These are phyloP conservation scores for Aleadryas rufinucha DNA, from an alignment of 2,113 vertebrate species.

Conservation along the genomic window DNA sequence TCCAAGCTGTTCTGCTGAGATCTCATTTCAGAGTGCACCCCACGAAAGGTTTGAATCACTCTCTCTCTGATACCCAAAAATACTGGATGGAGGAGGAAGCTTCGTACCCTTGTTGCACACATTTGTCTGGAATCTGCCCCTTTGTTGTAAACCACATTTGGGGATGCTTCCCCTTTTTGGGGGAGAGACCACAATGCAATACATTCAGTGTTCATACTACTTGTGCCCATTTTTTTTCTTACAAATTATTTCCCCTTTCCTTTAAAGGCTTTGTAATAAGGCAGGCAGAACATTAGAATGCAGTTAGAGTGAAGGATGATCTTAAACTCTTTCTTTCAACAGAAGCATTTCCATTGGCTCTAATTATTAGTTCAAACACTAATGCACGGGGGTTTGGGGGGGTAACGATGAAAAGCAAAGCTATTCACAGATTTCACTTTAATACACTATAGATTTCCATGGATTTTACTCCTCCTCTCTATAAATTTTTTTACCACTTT, in stretches of 20 bases:
- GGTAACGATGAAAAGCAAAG: slow-evolving; percentile 32
- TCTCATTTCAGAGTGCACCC: neutral
- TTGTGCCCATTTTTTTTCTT: neutral
- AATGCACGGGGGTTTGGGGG: neutral
- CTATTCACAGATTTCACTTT: slow-evolving; percentile 53
- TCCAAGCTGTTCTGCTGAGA: neutral
- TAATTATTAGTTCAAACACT: slow-evolving; percentile 56
- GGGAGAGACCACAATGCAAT: neutral
- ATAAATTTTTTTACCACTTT: slow-evolving; percentile 25
- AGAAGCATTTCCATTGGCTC: slow-evolving; percentile 48
- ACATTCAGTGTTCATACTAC: neutral
- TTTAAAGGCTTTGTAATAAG: slow-evolving; percentile 43
- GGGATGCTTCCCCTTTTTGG: neutral
- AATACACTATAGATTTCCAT: slow-evolving; percentile 35
- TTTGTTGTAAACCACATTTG: neutral
- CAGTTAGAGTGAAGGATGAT: neutral
- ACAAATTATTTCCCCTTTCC: neutral
- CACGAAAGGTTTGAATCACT: accelerated
- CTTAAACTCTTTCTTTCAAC: slow-evolving; percentile 4
- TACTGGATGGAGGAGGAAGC: neutral
- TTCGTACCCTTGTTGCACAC: neutral
- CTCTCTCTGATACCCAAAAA: neutral
- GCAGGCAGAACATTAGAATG: slow-evolving; percentile 22
- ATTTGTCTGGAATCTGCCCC: neutral
- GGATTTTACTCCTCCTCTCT: slow-evolving; percentile 48